Base-by-base conservation (phyloP, 2,888 invertebrate genomes). In the Auanema sp. region DNA sequence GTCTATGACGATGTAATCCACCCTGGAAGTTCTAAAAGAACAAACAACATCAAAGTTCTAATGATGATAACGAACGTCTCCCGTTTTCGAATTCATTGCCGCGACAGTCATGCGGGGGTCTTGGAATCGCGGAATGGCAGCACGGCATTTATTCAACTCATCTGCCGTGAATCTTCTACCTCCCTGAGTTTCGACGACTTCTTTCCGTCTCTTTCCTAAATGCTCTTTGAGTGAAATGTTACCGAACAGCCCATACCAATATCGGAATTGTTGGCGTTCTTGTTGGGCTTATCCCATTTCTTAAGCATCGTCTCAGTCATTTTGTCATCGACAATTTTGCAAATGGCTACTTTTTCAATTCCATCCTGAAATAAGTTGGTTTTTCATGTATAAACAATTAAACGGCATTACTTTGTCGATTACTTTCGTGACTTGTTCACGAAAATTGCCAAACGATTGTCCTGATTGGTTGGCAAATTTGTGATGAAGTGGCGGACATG, bases 341-440 rank as follows among this genome's bases (percentile, higher is more conserved):
- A 68, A 10, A 69, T 64, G 51, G 73, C 68, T 18, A 72, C 64
- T 25, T 67, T 68, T 42, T 80, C 76, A 25, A 74, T 72, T 12
- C 68, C 68, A 21, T 65, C 61, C 65, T 68, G 60, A 43, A 64
- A 44, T 21, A 47, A 18, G 47, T 47, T 47, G 16, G 16, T 47
- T 47, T 47, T 10, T 47, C 16, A 47, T 47, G 16, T 10, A 23
- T 14, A 53, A 60, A 52, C 11, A 16, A 40, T n/a, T 10, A 21
- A 18, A 41, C 1, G 25, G 6, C 0, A 21, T 57, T 57, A 73
- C 76, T 51, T 62, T 71, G 54, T 78, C 78, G 10, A 50, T 54
- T 23, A 79, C 78, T 23, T 65, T 65, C 18, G 71, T 75, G 6
- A 79, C 75, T 59, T 79, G 74, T 41, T 80, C 77, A 14, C 79